Base-by-base conservation (phyloP, 2,113 vertebrate genomes). In the Crocuta crocuta region DNA sequence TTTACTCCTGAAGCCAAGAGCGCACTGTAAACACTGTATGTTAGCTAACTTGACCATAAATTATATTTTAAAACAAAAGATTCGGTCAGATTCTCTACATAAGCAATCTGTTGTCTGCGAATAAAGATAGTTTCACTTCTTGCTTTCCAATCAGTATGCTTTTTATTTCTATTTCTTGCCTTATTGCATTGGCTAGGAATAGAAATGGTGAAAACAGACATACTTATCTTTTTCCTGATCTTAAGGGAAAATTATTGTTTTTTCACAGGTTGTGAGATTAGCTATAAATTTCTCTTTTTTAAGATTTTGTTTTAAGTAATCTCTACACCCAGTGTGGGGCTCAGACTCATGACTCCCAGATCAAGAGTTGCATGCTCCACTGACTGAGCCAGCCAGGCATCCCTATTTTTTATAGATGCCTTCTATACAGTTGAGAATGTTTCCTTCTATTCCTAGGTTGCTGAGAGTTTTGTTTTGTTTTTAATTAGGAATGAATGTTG, bases 51-150 rank as follows among this genome's bases (percentile, higher is more conserved):
- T 61, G 58, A 61, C 58, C 58, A 61, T 23, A 61, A 23, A 61
- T 61, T 61, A 61, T 21, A 61, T 61, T 61, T 0, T 9, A 8
- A 21, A 61, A 61, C 39, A 61, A 88, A 66, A 68, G 43, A 53
- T 89, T 89, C 26, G 13, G 19, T 10, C 63, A 31, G 33, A 70
- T 86, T 39, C 39, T 82, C 50, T 94, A 48, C 16, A n/a, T 33
- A 82, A 65, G 31, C 3, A 55, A 43, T 83, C 21, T 90, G 8
- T 84, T 71, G 13, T 92, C 74, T 97, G 43, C 28, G 53, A 94
- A 65, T 92, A 93, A 95, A 95, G 73, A 39, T 4, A 93, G n/a
- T 80, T 93, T 81, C 58, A 80, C 24, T 66, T 90, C n/a, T 50
- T 95, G 48, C 35, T 92, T 83, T 71, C 55, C 17, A 82, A 28